phyloP scores from a whole-genome alignment of 2,888 invertebrate genomes.

The Choreutis nemorana region DNA sequence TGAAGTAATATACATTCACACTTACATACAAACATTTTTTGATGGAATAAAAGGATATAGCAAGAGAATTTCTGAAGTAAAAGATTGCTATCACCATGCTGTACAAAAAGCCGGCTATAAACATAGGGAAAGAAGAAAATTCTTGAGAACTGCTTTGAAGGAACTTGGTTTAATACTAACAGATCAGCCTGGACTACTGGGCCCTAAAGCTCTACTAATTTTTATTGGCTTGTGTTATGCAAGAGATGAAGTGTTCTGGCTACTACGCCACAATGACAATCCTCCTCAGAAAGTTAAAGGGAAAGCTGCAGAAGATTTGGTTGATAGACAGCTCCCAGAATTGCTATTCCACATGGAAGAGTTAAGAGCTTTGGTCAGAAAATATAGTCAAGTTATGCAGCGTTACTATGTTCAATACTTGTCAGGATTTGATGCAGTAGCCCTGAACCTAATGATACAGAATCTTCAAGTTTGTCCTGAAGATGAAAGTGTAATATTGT shows the following conservation, averaged over 20 bases:
- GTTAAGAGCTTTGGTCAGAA: slow-evolving; percentile 89
- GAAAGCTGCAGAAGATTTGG: slow-evolving; percentile 89
- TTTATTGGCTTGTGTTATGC: slow-evolving; percentile 96
- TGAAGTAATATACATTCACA: slow-evolving; percentile 96
- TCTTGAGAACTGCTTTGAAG: slow-evolving; percentile 92
- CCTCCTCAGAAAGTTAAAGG: slow-evolving; percentile 91
- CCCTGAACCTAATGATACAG: slow-evolving; percentile 86
- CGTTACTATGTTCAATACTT: slow-evolving; percentile 98
- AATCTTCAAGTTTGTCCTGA: slow-evolving; percentile 87
- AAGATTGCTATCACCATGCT: slow-evolving; percentile 91
- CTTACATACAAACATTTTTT: slow-evolving; percentile 91
- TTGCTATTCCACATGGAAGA: slow-evolving; percentile 98
- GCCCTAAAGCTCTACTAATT: slow-evolving; percentile 95
- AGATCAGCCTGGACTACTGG: slow-evolving; percentile 97
- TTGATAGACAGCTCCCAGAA: slow-evolving; percentile 96
- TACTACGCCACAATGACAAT: slow-evolving; percentile 95
- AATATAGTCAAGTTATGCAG: slow-evolving; percentile 97
- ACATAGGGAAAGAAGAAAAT: slow-evolving; percentile 96
- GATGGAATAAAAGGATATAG: slow-evolving; percentile 95
- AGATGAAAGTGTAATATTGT: slow-evolving; percentile 93
- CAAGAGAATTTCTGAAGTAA: slow-evolving; percentile 93
- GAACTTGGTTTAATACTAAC: slow-evolving; percentile 95
- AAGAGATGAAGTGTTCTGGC: slow-evolving; percentile 97
- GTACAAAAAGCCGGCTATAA: slow-evolving; percentile 90
- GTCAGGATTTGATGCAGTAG: slow-evolving; percentile 94